A percentile compares a stretch with the other conserved stretches of the same genome.
Evolutionary conservation across 1,140 invertebrate species (phyloP).

Genomic region (Rhizoglyphus robini): DNA sequence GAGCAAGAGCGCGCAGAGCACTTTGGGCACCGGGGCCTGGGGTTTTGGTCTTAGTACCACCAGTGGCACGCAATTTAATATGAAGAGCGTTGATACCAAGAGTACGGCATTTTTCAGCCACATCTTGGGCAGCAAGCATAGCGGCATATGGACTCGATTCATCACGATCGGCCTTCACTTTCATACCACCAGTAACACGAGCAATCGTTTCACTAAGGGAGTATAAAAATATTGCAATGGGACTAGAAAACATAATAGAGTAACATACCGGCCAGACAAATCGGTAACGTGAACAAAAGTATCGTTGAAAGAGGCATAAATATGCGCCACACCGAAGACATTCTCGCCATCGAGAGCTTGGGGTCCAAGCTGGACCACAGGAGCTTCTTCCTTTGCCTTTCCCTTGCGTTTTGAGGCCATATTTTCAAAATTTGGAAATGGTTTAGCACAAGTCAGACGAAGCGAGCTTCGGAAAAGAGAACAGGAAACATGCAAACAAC

Average conservation of each 20-base stretch:
- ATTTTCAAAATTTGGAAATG: constrained; percentile 4
- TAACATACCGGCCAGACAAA: constrained; percentile 68
- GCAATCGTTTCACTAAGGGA: constrained; percentile 81
- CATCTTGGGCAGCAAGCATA: constrained; percentile 99
- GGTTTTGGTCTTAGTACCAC: constrained; percentile 91
- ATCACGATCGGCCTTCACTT: constrained; percentile 99
- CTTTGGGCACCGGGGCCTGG: constrained; percentile 97
- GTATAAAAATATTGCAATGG: not conserved
- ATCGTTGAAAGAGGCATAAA: constrained; percentile 99
- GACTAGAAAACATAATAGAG: not conserved
- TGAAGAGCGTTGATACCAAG: constrained; percentile 94
- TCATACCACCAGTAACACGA: constrained; percentile 98
- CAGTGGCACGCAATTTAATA: constrained; percentile 94
- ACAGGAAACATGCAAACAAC: not conserved
- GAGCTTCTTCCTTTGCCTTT: constrained; percentile 82
- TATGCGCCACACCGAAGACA: constrained; percentile 97
- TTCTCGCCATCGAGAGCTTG: constrained; percentile 93
- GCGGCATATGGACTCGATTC: constrained; percentile 99
- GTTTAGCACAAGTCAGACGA: not conserved
- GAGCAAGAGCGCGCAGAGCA: constrained; percentile 87
- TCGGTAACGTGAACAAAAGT: constrained; percentile 99
- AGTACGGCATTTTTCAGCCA: constrained; percentile 93
- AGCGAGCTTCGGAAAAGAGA: not conserved
- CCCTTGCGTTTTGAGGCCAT: constrained; percentile 91
- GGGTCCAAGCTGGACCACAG: constrained; percentile 88